These are phyloP conservation scores for Chalcosyrphus nemorum DNA, from an alignment of 2,888 invertebrate species.

Conservation along the genomic window DNA sequence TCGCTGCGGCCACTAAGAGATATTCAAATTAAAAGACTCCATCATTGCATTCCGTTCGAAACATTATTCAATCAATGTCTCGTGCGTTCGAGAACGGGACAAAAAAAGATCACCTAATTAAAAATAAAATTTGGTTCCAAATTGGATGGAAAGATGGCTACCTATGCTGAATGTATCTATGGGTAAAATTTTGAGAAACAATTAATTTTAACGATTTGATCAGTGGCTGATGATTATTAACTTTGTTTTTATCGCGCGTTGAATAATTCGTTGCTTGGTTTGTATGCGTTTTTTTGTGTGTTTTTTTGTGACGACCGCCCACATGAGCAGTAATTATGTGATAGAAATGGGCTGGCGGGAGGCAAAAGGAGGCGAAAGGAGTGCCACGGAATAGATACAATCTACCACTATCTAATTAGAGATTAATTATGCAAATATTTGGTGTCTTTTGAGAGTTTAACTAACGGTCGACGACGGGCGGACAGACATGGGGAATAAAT, in stretches of 20 bases:
- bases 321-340: conserved; percentile 51
- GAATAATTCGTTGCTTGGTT: conserved; percentile 12
- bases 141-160: conserved; percentile 9
- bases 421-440: conserved; percentile 73
- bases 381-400: conserved; percentile 52
- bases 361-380: neutral
- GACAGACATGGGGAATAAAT: conserved; percentile 41
- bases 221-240: conserved; percentile 36
- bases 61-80: conserved; percentile 42
- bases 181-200: conserved; percentile 38
- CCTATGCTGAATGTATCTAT: neutral
- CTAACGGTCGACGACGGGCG: conserved; percentile 3
- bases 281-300: conserved; percentile 21
- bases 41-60: conserved; percentile 25
- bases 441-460: conserved; percentile 34
- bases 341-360: neutral
- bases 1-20: neutral
- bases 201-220: conserved; percentile 64
- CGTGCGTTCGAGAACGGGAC: neutral
- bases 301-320: conserved; percentile 44
- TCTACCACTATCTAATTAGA: conserved; percentile 64
- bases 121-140: conserved; percentile 27
- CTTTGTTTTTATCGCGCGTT: conserved; percentile 20
- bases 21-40: conserved; percentile 25
- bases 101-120: neutral